A percentile compares a stretch with the other conserved stretches of the same genome.
Conservation (phyloP, 2,888 invertebrate genomes). For the Xestoiulus laeticollis region DNA sequence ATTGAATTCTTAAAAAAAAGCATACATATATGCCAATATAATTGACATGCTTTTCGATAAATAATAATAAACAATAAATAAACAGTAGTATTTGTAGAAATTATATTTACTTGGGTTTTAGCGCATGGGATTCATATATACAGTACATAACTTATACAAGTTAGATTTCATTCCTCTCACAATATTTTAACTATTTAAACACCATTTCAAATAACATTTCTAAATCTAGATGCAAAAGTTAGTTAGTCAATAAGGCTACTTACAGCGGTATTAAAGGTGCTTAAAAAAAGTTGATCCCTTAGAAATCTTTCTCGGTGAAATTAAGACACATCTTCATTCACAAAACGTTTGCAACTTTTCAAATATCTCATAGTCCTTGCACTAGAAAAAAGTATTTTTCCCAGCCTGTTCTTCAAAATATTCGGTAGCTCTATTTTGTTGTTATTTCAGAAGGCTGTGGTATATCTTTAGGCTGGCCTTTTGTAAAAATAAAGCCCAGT, state of each 20-base stretch:
- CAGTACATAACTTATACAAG: not conserved
- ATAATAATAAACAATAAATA: too few species aligned
- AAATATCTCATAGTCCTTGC: conserved; percentile 18
- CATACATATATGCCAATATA: too few species aligned
- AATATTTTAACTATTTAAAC: not conserved
- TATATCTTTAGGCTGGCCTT: conserved; percentile 26
- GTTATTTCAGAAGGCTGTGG: conserved; percentile 6
- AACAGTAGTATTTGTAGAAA: too few species aligned
- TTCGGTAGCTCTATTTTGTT: conserved; percentile 1
- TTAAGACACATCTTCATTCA: conserved; percentile 16
- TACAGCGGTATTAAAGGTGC: conserved; percentile 16
- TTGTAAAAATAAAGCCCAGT: conserved; percentile 19
- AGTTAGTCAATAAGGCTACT: not conserved
- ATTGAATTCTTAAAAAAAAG: not conserved
- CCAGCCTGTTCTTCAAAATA: not conserved
- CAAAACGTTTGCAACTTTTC: conserved; percentile 2
- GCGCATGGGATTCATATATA: not conserved
- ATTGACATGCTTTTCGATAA: not conserved
- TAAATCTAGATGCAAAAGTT: not conserved
- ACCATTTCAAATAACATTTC: not conserved
- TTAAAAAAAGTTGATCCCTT: not conserved
- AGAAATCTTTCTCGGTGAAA: not conserved
- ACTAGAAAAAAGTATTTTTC: not conserved
- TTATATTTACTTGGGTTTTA: too few species aligned
- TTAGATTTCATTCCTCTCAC: not conserved